Evolutionary conservation across 1,140 invertebrate genomes (phyloP).

Genomic region (Euura lappo): DNA sequence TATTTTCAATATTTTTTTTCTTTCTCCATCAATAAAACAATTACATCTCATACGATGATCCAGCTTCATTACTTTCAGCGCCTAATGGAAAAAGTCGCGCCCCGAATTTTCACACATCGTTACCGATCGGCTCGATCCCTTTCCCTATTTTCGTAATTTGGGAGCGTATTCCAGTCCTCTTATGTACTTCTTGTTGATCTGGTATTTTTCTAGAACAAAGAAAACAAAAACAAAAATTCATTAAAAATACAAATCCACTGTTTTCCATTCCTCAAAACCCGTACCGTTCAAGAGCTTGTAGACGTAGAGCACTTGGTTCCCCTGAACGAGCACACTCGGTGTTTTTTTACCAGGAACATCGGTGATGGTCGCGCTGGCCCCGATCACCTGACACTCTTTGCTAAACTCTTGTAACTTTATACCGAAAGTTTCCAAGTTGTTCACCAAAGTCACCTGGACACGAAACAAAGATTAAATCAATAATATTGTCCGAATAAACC

Average conservation of each 20-base stretch:
- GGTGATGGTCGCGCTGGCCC: conserved; percentile 85
- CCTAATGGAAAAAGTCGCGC: too few relatives aligned
- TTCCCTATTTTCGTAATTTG: conserved; percentile 63
- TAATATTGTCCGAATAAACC: conserved; percentile 8
- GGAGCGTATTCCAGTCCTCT: conserved; percentile 70
- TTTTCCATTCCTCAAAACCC: conserved; percentile 1
- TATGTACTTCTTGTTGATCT: conserved; percentile 70
- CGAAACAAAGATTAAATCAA: conserved; percentile 14
- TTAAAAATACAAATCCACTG: conserved; percentile 12
- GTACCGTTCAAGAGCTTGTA: conserved; percentile 74
- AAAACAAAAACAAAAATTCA: conserved; percentile 15
- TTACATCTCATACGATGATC: too few relatives aligned
- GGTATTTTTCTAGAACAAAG: conserved; percentile 65
- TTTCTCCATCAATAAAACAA: too few relatives aligned
- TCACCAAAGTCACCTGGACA: conserved; percentile 80
- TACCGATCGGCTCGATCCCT: too few relatives aligned
- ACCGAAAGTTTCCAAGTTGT: conserved; percentile 86
- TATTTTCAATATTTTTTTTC: too few relatives aligned
- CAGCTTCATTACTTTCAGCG: too few relatives aligned
- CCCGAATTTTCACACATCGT: too few relatives aligned
- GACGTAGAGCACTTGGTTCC: conserved; percentile 86
- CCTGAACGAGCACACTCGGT: conserved; percentile 86
- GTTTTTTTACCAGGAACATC: conserved; percentile 75
- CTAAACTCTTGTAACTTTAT: conserved; percentile 81
- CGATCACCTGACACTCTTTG: conserved; percentile 84